Evolutionary conservation across 2,888 invertebrate genomes (phyloP).

Genomic region (Rhingia campestris): DNA sequence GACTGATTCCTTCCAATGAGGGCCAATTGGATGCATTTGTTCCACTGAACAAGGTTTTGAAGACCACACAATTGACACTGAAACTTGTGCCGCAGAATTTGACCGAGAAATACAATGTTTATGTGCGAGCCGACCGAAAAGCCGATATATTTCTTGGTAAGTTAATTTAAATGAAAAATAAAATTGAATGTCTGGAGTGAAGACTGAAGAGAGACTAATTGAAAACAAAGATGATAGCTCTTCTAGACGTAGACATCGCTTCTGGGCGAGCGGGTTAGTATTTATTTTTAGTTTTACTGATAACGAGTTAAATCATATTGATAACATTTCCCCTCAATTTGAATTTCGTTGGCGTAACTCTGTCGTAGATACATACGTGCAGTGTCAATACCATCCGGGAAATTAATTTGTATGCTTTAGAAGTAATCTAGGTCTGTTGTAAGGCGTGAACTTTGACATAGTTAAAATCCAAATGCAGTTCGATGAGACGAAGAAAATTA

Average conservation of each 20-base stretch:
- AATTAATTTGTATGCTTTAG: too few species aligned
- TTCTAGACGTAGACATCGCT: not conserved
- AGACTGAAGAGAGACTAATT: slow-evolving; percentile 2
- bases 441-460: too few species aligned
- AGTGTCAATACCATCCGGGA: not conserved
- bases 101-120: slow-evolving; percentile 78
- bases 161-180: slow-evolving; percentile 43
- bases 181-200: not conserved
- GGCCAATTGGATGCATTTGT: slow-evolving; percentile 80
- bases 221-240: not conserved
- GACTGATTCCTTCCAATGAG: slow-evolving; percentile 74
- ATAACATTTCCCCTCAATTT: slow-evolving; percentile 64
- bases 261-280: not conserved
- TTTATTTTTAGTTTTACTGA: slow-evolving; percentile 44
- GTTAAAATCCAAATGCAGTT: too few species aligned
- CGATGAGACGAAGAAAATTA: too few species aligned
- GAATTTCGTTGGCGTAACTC: slow-evolving; percentile 14
- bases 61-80: slow-evolving; percentile 78
- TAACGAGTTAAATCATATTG: slow-evolving; percentile 48
- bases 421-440: too few species aligned
- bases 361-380: slow-evolving; percentile 19
- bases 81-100: slow-evolving; percentile 78
- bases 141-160: slow-evolving; percentile 80
- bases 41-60: slow-evolving; percentile 79
- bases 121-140: slow-evolving; percentile 81